phyloP scores from a whole-genome alignment of 2,888 invertebrate species.

The Oligia fasciuncula region DNA sequence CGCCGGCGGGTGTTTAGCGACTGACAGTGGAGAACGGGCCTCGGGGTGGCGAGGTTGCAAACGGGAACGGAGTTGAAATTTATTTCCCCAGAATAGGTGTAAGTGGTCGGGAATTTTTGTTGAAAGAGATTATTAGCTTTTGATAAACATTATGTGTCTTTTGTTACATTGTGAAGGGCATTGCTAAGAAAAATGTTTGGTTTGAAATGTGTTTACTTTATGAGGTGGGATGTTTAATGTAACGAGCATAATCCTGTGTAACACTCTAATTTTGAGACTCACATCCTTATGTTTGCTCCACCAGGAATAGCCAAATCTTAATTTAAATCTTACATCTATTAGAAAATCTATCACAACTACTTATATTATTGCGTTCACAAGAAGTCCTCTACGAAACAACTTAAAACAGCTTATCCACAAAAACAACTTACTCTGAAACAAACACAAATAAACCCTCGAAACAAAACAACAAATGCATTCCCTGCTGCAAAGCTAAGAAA shows the following conservation, averaged over 20 bases:
- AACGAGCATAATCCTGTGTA: neutral
- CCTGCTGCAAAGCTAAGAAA: constrained; percentile 3
- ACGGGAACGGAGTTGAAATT: constrained; percentile 21
- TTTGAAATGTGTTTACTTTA: neutral
- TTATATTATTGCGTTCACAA: neutral
- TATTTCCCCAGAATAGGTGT: constrained; percentile 52
- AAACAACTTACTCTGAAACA: neutral
- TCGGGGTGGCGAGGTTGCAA: constrained; percentile 49
- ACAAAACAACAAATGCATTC: neutral
- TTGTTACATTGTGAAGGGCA: neutral
- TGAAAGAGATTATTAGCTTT: constrained; percentile 33
- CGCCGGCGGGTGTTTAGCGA: constrained; percentile 75
- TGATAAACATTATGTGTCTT: neutral
- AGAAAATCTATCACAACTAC: neutral
- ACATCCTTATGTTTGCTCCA: neutral
- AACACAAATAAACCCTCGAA: neutral
- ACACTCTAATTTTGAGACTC: neutral
- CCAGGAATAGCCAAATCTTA: neutral
- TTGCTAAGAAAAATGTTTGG: neutral
- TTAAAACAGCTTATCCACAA: neutral
- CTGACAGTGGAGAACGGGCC: constrained; percentile 69
- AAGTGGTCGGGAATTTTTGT: constrained; percentile 37
- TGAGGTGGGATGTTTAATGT: neutral
- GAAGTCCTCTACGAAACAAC: neutral
- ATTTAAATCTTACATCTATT: neutral